These are phyloP conservation scores for Drosophila gunungcola DNA, from an alignment of 1,140 invertebrate genomes.

Conservation along the genomic window DNA sequence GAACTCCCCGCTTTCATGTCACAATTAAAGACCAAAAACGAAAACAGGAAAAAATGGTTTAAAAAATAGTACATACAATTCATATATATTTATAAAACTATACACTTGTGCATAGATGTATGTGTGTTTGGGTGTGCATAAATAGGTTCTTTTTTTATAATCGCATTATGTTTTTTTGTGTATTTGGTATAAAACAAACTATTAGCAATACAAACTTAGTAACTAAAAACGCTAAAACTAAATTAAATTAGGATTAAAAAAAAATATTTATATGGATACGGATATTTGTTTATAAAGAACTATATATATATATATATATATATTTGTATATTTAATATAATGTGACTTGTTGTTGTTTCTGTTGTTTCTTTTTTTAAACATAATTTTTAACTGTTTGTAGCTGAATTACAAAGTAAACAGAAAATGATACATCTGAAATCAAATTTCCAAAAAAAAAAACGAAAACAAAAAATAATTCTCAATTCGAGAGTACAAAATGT, in stretches of 20 bases:
- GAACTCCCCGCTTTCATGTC: conserved; percentile 11
- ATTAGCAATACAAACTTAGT: conserved; percentile 44
- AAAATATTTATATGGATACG: conserved; percentile 33
- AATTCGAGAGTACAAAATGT: conserved; percentile 5
- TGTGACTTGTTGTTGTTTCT: conserved; percentile 75
- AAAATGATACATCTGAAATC: conserved; percentile 17
- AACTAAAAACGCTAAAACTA: conserved; percentile 67
- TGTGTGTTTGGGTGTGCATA: conserved; percentile 48
- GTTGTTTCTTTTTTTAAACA: conserved; percentile 19
- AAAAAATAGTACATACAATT: conserved; percentile 63
- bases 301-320: conserved; percentile 15
- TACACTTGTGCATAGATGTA: conserved; percentile 62
- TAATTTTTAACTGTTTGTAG: conserved; percentile 15
- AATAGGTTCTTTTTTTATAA: conserved; percentile 52
- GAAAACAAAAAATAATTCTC: conserved; percentile 20
- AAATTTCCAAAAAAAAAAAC: conserved; percentile 33
- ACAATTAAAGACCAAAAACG: conserved; percentile 28
- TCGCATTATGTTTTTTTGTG: conserved; percentile 47
- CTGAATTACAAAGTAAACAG: not conserved
- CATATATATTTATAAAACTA: conserved; percentile 55
- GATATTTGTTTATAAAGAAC: conserved; percentile 26
- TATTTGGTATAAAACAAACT: conserved; percentile 80
- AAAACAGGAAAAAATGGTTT: conserved; percentile 37
- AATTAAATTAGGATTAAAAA: conserved; percentile 55
- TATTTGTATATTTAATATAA: conserved; percentile 20